phyloP scores from a whole-genome alignment of 2,113 vertebrate genomes.

The Gnathonemus longibarbis region DNA sequence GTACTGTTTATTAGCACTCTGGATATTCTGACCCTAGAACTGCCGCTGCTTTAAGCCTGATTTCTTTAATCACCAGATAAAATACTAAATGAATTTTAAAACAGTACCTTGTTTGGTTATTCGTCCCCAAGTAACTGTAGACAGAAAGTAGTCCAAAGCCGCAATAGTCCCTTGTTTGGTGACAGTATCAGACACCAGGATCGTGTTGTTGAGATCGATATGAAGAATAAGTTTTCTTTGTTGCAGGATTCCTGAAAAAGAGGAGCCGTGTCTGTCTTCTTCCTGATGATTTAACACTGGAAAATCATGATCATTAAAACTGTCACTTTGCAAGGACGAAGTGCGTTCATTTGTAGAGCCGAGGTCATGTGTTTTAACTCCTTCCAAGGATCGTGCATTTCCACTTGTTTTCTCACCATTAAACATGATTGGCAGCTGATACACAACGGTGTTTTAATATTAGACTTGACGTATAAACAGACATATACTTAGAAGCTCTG shows the following conservation, averaged over 20 bases:
- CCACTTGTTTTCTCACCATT: background rate
- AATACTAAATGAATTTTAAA: background rate
- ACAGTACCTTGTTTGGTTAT: conserved; percentile 48
- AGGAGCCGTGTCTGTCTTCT: background rate
- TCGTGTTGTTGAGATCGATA: conserved; percentile 78
- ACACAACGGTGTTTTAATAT: background rate
- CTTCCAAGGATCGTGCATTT: background rate
- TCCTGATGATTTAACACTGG: background rate
- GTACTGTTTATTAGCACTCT: too few relatives aligned
- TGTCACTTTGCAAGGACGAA: background rate
- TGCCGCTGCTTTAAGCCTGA: background rate
- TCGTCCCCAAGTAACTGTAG: conserved; percentile 71
- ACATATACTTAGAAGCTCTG: background rate
- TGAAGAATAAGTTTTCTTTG: conserved; percentile 67
- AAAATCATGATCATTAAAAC: background rate
- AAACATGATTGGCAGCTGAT: background rate
- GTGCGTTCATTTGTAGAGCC: background rate
- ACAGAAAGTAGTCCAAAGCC: conserved; percentile 69
- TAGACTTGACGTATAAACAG: background rate
- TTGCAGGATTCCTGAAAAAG: conserved; percentile 6
- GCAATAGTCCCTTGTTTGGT: conserved; percentile 61
- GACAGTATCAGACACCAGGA: conserved; percentile 69
- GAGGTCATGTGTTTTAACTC: background rate
- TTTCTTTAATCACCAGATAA: background rate
- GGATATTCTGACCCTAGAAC: background rate